Percentiles rank a stretch among this genome's conserved stretches.
These are phyloP conservation scores for Mycetomoellerius zeteki DNA, from an alignment of 1,140 invertebrate species.

Conservation along the genomic window DNA sequence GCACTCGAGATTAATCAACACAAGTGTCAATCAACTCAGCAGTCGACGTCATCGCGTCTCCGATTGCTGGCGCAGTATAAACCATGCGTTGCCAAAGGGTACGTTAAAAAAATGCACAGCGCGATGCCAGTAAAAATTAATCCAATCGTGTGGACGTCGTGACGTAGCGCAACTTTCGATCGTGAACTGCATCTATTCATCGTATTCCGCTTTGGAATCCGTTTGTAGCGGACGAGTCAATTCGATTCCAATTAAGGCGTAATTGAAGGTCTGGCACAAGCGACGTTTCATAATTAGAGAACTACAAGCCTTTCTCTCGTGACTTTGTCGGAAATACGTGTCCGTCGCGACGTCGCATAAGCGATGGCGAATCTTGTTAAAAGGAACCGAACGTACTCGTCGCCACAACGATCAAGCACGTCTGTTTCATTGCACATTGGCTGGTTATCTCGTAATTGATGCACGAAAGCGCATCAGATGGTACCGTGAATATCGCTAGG, in stretches of 20 bases:
- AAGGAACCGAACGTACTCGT: conserved; percentile 6
- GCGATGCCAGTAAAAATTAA: conserved; percentile 41
- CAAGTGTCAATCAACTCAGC: conserved; percentile 30
- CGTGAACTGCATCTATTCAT: not conserved
- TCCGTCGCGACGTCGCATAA: not conserved
- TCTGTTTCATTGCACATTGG: not conserved
- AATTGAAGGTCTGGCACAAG: conserved; percentile 50
- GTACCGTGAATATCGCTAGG: not conserved
- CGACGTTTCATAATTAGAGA: conserved; percentile 63
- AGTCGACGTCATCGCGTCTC: not conserved
- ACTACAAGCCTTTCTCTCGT: conserved; percentile 28
- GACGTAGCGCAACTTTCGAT: not conserved
- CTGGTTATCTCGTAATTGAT: conserved; percentile 31
- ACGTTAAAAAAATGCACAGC: conserved; percentile 21
- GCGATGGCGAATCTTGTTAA: conserved; percentile 21
- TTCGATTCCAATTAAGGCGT: conserved; percentile 53
- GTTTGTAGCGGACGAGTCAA: conserved; percentile 16
- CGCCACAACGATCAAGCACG: not conserved
- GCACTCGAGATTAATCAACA: not conserved
- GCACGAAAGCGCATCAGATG: not conserved
- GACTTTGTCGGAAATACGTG: conserved; percentile 29
- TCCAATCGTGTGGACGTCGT: not conserved
- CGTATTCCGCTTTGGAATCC: conserved; percentile 11
- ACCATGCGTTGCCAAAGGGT: not conserved
- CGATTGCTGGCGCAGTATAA: conserved; percentile 10